These are phyloP conservation scores for Hydropsyche betteni DNA, from an alignment of 2,888 invertebrate species.

Conservation along the genomic window DNA sequence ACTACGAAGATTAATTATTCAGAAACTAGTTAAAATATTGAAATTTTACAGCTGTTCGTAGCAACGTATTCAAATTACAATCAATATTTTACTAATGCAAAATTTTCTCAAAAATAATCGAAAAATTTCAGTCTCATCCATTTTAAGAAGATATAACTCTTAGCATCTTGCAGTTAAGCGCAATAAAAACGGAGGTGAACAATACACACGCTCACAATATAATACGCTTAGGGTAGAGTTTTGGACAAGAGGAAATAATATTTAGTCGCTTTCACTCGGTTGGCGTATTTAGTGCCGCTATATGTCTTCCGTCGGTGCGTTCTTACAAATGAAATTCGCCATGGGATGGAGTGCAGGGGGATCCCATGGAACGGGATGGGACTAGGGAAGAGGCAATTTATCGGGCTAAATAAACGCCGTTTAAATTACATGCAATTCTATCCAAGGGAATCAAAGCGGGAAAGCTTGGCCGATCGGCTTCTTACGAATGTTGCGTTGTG, in stretches of 20 bases:
- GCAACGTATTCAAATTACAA: no score
- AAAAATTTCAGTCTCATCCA: no score
- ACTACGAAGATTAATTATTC: no score
- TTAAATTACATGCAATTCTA: slow-evolving; percentile 52
- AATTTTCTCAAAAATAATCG: no score
- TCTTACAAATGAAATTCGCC: slow-evolving; percentile 24
- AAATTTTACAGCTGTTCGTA: no score
- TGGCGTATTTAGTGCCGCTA: slow-evolving; percentile 22
- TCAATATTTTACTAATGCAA: no score
- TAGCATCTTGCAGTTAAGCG: neutral
- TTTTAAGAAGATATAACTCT: neutral
- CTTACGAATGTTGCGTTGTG: neutral
- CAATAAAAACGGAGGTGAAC: neutral
- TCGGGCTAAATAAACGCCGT: slow-evolving; percentile 49
- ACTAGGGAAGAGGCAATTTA: slow-evolving; percentile 43
- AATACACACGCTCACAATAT: no score
- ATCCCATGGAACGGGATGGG: neutral
- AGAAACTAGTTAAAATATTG: no score
- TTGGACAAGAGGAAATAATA: slow-evolving; percentile 5
- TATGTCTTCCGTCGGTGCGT: slow-evolving; percentile 27
- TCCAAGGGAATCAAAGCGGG: slow-evolving; percentile 7
- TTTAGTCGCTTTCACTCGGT: slow-evolving; percentile 21
- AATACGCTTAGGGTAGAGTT: neutral
- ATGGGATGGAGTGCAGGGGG: neutral
- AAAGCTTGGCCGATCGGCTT: no score